Evolutionary conservation across 2,888 invertebrate genomes (phyloP).

Genomic region (Trichogramma evanescens): DNA sequence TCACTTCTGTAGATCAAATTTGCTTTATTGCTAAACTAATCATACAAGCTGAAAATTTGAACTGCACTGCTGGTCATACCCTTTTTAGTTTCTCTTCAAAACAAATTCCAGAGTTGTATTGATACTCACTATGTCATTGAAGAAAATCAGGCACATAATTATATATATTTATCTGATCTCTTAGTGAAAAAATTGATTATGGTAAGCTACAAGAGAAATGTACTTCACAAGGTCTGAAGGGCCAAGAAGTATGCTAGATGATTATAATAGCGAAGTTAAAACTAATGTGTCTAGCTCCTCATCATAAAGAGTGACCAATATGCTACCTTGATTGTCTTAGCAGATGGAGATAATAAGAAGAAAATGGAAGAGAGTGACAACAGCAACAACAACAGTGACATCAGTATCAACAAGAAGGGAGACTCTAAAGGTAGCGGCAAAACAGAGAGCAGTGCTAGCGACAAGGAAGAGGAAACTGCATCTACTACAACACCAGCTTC

Average conservation of each 20-base stretch:
- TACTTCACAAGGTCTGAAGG: neutral
- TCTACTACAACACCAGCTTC: conserved; percentile 20
- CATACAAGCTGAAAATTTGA: conserved; percentile 19
- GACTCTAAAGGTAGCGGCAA: conserved; percentile 46
- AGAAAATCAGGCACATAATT: conserved; percentile 10
- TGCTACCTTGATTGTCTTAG: conserved; percentile 45
- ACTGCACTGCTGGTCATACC: conserved; percentile 28
- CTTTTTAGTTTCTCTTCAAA: conserved; percentile 33
- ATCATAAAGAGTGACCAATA: conserved; percentile 35
- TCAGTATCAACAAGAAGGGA: conserved; percentile 38
- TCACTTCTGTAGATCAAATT: neutral
- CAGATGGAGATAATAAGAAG: conserved; percentile 47
- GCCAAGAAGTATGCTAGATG: conserved; percentile 7
- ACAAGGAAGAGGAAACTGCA: conserved; percentile 39
- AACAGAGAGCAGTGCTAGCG: conserved; percentile 39
- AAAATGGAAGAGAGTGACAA: conserved; percentile 42
- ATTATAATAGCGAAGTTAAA: conserved; percentile 4
- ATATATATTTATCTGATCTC: conserved; percentile 7
- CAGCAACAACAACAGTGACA: conserved; percentile 30
- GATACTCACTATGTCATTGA: conserved; percentile 9
- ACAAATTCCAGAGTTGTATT: conserved; percentile 11
- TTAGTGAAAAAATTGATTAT: conserved; percentile 2
- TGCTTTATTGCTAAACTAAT: neutral
- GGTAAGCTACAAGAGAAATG: conserved; percentile 5
- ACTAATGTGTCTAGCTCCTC: conserved; percentile 17